Percentiles rank a stretch among this genome's conserved stretches.
Conservation (phyloP, 2,888 invertebrate genomes). For the Nomada flava region DNA sequence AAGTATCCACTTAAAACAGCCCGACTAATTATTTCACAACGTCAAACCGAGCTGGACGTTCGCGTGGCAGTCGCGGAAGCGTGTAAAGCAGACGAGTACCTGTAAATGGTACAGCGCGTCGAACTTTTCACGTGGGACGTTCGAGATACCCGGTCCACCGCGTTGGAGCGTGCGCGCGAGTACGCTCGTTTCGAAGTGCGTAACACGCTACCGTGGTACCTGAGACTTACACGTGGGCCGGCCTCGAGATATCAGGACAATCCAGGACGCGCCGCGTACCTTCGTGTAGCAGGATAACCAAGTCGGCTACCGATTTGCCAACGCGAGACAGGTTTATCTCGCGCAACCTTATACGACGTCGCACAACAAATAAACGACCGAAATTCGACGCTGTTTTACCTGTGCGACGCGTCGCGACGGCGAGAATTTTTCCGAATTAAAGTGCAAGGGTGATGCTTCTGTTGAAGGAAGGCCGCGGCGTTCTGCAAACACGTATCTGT, state of each 20-base stretch:
- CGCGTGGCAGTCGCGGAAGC: not conserved
- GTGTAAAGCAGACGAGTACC: slow-evolving; percentile 23
- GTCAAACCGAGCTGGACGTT: not conserved
- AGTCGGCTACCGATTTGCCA: slow-evolving; percentile 64
- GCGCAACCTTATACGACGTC: slow-evolving; percentile 43
- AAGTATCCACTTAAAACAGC: not conserved
- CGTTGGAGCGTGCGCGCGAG: slow-evolving; percentile 15
- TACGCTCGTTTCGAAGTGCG: slow-evolving; percentile 52
- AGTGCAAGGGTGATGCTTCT: not conserved
- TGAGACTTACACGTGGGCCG: slow-evolving; percentile 76
- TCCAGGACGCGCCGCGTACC: slow-evolving; percentile 62
- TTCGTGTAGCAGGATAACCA: slow-evolving; percentile 63
- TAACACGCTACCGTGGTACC: slow-evolving; percentile 72
- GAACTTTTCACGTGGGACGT: slow-evolving; percentile 66
- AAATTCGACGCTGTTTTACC: slow-evolving; percentile 36
- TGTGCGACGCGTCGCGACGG: not conserved
- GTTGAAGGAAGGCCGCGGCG: not conserved
- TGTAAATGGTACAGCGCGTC: slow-evolving; percentile 43
- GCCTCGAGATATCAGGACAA: slow-evolving; percentile 68
- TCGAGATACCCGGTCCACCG: slow-evolving; percentile 50
- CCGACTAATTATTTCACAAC: slow-evolving; percentile 2
- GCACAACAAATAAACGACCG: slow-evolving; percentile 18
- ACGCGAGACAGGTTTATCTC: slow-evolving; percentile 55
- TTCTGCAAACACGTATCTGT: not conserved
- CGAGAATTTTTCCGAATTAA: not conserved